Percentiles rank a stretch among this genome's conserved stretches.
These are phyloP conservation scores for Cervus canadensis DNA, from an alignment of 2,113 vertebrate genomes.

Conservation along the genomic window DNA sequence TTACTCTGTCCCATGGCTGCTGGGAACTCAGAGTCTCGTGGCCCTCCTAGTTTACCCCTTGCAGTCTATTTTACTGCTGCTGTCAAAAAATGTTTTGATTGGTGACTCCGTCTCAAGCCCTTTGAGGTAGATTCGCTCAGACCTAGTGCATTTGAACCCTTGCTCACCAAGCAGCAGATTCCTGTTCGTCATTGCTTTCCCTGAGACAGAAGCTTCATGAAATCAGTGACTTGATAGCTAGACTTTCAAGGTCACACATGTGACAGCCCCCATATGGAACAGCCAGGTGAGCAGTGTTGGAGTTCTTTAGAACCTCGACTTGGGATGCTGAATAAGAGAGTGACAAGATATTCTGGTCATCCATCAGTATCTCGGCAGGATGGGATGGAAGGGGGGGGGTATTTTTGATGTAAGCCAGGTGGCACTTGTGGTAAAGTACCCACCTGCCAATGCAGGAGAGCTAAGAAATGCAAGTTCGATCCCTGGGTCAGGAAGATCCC, in stretches of 20 bases:
- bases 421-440: neutral
- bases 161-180: neutral
- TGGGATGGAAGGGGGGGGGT: neutral
- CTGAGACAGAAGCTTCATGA: neutral
- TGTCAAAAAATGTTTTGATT: neutral
- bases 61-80: neutral
- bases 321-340: neutral
- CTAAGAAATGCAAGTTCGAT: neutral
- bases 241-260: neutral
- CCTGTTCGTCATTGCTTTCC: neutral
- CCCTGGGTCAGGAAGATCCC: neutral
- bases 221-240: neutral
- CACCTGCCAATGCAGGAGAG: neutral
- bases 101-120: neutral
- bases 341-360: neutral
- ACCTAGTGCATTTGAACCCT: neutral
- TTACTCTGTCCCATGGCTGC: neutral
- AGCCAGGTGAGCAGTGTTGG: neutral
- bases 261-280: accelerated
- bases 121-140: neutral
- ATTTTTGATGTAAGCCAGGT: neutral
- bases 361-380: neutral
- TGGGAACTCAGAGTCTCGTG: neutral
- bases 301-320: neutral
- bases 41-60: neutral